Base-by-base conservation (phyloP, 2,797 vertebrate genomes). In the Molossus alvarezi region DNA sequence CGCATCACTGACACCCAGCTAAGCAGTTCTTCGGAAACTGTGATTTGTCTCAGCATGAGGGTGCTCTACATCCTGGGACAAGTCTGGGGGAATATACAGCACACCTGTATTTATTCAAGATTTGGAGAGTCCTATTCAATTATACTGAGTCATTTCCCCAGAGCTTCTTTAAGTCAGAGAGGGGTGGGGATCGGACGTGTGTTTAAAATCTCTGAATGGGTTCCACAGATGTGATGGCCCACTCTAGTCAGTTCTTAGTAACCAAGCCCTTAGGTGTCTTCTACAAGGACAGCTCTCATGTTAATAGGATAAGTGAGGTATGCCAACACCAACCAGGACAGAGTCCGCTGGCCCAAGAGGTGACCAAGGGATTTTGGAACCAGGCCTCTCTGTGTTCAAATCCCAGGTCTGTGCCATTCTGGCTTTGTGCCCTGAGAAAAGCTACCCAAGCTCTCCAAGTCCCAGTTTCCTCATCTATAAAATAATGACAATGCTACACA, bases 51-150 rank as follows among this genome's bases (percentile, higher is more conserved):
- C 29, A 14, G 55, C 17, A 57, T 13, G 1, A 9, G 83, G 33
- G 58, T 21, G 11, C 11, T 51, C 79, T 67, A 48, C 9, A 1
- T 72, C 29, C 51, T 29, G 37, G 62, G 23, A 17, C 0, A 12
- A 17, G 7, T 13, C 83, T 37, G 3, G 51, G 57, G 1, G 15
- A 41, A 55, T 21, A 64, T 4, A 41, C 18, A 3, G 1, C 25
- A 93, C 79, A 57, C 58, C 72, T 90, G 55, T 88, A 76, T 92
- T 94, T 89, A 37, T 55, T 94, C 91, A 94, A 5, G 55, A 60
- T 27, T n/a, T 7, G 0, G 4, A 51, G 29, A 84, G 27, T 67
- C 25, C 17, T 75, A 18, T 37, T 45, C 3, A 9, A 65, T 80
- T 65, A 58, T 18, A 45, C 58, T 58, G 85, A 65, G 69, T 90